These are phyloP conservation scores for Kryptopterus vitreolus DNA, from an alignment of 2,797 vertebrate species.

Conservation along the genomic window DNA sequence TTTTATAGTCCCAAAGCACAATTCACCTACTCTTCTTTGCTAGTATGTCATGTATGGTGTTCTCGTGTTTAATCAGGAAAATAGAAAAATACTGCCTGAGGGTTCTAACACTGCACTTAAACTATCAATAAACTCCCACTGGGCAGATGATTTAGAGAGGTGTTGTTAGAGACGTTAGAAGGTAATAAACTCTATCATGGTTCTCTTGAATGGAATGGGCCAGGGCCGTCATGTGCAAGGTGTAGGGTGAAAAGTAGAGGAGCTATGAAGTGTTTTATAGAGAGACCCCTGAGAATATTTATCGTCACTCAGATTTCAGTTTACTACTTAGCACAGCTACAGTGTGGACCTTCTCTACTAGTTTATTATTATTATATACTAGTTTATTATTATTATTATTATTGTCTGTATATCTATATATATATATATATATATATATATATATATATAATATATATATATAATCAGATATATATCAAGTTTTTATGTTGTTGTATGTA, in stretches of 20 bases:
- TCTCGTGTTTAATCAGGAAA: not conserved
- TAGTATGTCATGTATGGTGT: not conserved
- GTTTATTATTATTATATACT: too few relatives aligned
- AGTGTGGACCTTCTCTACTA: not conserved
- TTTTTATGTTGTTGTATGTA: not conserved
- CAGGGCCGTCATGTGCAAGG: conserved; percentile 1
- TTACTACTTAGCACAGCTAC: not conserved
- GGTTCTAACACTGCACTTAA: conserved; percentile 6
- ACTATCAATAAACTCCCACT: conserved; percentile 18
- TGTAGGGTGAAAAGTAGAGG: not conserved
- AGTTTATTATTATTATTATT: not conserved
- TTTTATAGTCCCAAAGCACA: not conserved
- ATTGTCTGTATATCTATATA: not conserved
- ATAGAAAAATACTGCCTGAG: conserved; percentile 22
- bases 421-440: not conserved
- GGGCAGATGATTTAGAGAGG: conserved; percentile 50
- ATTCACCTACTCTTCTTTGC: conserved; percentile 12
- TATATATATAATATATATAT: too few relatives aligned
- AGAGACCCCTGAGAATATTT: not conserved
- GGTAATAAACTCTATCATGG: conserved; percentile 27
- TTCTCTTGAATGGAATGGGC: conserved; percentile 22
- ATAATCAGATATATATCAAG: too few relatives aligned
- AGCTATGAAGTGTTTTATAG: not conserved
- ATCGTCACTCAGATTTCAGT: not conserved
- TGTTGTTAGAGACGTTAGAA: conserved; percentile 46